Conservation (phyloP, 2,797 vertebrate species). For the Capromys pilorides region DNA sequence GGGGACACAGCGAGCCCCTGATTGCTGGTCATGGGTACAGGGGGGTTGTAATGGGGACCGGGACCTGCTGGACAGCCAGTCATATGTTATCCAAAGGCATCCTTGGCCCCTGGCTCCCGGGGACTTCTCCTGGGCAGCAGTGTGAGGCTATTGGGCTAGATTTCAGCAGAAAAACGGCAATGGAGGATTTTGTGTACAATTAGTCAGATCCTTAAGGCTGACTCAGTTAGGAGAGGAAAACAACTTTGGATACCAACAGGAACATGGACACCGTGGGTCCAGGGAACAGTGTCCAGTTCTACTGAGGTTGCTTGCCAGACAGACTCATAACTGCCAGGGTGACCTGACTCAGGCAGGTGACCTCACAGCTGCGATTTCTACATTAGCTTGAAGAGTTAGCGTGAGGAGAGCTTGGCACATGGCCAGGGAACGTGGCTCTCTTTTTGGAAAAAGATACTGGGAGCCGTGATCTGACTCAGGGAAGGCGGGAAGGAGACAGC, state of each 20-base stretch:
- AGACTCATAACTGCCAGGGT: too few relatives aligned
- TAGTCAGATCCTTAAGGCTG: background rate
- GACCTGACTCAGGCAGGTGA: background rate
- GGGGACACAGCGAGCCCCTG: background rate
- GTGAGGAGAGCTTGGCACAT: constrained; percentile 17
- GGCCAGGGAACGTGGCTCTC: background rate
- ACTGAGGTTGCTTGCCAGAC: too few relatives aligned
- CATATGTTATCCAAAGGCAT: background rate
- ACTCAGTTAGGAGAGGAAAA: background rate
- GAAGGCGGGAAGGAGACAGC: background rate
- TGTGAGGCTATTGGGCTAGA: background rate
- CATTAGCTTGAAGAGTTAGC: background rate
- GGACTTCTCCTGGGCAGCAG: background rate
- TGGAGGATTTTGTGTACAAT: background rate
- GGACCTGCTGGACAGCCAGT: background rate
- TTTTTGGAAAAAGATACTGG: constrained; percentile 8
- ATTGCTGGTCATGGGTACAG: background rate
- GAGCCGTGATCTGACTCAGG: constrained; percentile 18
- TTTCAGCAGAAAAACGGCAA: background rate
- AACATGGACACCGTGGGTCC: background rate
- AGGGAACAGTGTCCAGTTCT: background rate
- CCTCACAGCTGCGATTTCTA: background rate
- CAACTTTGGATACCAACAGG: background rate
- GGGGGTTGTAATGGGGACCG: background rate
- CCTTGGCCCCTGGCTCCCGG: background rate